Evolutionary conservation across 1,140 invertebrate genomes (phyloP), one percentile per base, ranked within the genome.

Genomic region (Drosophila sproati): DNA sequence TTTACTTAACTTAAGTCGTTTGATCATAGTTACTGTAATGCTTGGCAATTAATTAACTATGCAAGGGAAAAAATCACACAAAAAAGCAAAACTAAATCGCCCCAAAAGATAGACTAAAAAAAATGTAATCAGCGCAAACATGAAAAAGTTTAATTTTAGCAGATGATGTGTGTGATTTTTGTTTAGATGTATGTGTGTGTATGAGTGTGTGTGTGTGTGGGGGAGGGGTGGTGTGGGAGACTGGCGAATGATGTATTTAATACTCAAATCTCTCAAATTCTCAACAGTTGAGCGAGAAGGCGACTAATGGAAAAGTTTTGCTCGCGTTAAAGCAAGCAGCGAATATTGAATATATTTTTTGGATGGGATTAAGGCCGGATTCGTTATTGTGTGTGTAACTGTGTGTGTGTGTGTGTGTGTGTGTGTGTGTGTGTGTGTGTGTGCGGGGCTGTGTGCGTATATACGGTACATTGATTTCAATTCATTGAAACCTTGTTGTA

Each of bases 281-380:
- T 54, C 39, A 47, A 4, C 8, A 29, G n/a, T 55, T 32, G 28
- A 35, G 59, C 47, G 47, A 50, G 60, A 69, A 69, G 75, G 56
- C 47, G 43, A 51, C 67, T 82, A 86, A 86, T 86, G 82, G 82
- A 87, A 86, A 86, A 86, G 76, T 79, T 82, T 41, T 20, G 29
- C 39, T 51, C 57, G 32, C 35, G 35, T 55, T 68, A 48, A 41
- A 57, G 43, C 20, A 10, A 39, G 43, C 63, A 39, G 6, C 47
- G 54, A 50, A 70, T 35, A 29, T 56, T 37, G 5, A 64, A 61
- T 68, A 48, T 60, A 20, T 20, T 20, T 20, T 12, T 34, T 32
- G 56, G 71, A 60, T 60, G 73, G 75, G 75, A 63, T 69, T 59
- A 70, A 64, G 55, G 12, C 43, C 55, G 10, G 29, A 32, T 35